These are phyloP conservation scores for Monopis laevigella DNA, from an alignment of 2,888 invertebrate species.

Conservation along the genomic window DNA sequence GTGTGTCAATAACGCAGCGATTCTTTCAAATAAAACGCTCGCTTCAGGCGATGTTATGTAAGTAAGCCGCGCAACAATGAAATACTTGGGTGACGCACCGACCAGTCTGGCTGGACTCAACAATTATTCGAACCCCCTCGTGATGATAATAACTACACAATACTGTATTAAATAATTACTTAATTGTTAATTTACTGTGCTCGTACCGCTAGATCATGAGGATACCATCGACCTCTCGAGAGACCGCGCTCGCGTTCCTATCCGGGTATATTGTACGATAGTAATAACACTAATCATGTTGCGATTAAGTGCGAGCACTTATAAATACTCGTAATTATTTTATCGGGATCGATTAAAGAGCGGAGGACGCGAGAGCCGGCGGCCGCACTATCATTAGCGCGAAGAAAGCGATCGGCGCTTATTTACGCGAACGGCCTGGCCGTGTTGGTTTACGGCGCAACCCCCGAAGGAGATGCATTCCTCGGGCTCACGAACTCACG, in stretches of 20 bases:
- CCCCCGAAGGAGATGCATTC: conserved; percentile 69
- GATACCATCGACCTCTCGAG: no score
- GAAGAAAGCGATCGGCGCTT: conserved; percentile 54
- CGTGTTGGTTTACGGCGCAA: conserved; percentile 64
- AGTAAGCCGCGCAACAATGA: no score
- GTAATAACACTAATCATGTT: conserved; percentile 41
- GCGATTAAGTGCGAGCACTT: conserved; percentile 52
- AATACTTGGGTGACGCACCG: no score
- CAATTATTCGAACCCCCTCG: no score
- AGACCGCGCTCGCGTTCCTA: no score
- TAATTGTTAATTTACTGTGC: no score
- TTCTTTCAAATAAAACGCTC: conserved; percentile 10
- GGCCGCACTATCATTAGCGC: conserved; percentile 61
- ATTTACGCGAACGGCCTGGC: conserved; percentile 49
- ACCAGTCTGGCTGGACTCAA: no score
- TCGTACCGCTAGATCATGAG: no score
- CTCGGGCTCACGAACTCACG: conserved; percentile 65
- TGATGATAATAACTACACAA: no score
- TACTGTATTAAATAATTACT: no score
- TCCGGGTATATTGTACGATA: no score
- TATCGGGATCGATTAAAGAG: conserved; percentile 54
- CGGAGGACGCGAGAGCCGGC: conserved; percentile 38
- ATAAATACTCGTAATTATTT: conserved; percentile 61
- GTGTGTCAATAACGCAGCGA: not conserved
- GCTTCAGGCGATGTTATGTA: conserved; percentile 10